phyloP scores from a whole-genome alignment of 2,888 invertebrate genomes.

The Blomia tropicalis region DNA sequence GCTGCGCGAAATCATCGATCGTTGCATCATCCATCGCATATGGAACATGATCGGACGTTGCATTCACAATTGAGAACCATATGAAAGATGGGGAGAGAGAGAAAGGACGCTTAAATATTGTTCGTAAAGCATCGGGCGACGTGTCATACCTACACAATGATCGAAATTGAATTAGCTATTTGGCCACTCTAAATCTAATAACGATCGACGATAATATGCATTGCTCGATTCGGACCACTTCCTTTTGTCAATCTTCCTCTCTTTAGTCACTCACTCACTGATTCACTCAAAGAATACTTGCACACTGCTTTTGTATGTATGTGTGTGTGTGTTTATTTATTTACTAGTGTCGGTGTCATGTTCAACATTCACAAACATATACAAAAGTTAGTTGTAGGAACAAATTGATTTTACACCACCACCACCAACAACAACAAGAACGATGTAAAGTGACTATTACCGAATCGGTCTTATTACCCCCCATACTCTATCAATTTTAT shows the following conservation, averaged over 20 bases:
- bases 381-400: not conserved
- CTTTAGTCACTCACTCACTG: not conserved
- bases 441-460: conserved; percentile 9
- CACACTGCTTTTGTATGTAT: not conserved
- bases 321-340: conserved; percentile 3
- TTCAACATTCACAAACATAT: not conserved
- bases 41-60: too few species aligned
- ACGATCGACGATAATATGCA: not conserved
- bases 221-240: not conserved
- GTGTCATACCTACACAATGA: conserved; percentile 9
- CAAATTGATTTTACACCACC: conserved; percentile 5
- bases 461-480: too few species aligned
- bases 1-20: too few species aligned
- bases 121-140: not conserved
- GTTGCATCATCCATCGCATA: too few species aligned
- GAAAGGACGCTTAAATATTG: not conserved
- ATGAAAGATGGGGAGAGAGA: not conserved
- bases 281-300: not conserved
- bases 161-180: conserved; percentile 2
- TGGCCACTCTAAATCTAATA: not conserved
- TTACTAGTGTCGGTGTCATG: not conserved
- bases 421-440: too few species aligned
- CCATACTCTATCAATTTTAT: too few species aligned
- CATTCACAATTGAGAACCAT: conserved; percentile 1
- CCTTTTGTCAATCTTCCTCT: not conserved